Base-by-base conservation (phyloP, 2,113 vertebrate species). In the Peucedramus taeniatus region DNA sequence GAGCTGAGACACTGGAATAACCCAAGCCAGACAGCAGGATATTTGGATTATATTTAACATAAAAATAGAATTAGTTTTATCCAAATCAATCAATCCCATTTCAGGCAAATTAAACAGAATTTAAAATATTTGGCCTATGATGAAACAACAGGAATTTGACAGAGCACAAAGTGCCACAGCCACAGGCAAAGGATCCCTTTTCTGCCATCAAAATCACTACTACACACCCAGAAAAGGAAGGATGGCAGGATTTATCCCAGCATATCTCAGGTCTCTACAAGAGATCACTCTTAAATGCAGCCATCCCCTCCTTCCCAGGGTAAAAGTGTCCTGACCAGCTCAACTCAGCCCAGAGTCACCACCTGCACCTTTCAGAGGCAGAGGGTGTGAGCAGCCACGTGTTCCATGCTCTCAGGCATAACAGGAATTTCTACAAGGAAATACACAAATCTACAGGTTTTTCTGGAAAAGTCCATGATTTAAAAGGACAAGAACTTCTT, bases 361-460 rank as follows among this genome's bases (percentile, higher is more conserved):
- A 20, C 3, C 50, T 39, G 64, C 31, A 15, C 35, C 50, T 78
- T 42, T 47, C 30, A 0, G 45, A 61, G 24, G 37, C 6, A 31
- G 10, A 42, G 20, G 30, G 27, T 37, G 19, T 33, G 28, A 68
- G 54, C 61, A 87, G 47, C 20, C 30, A 49, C 3, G 0, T 15
- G 35, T 30, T 15, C 75, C 65, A 42, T 13, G 23, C 39, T 82
- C 40, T 39, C 10, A 2, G 21, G 12, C 9, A 13, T 13, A 50
- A 47, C 26, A 51, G 24, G 37, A 24, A 19, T 63, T 82, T 66
- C 42, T 14, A 21, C 7, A 8, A 75, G 47, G 9, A 93, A 88
- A 63, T 4, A 83, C 0, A 4, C 5, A 50, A 26, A 61, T n/a
- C 9, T 42, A 8, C 2, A 13, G 0, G 3, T 30, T 90, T 80